These are phyloP conservation scores for Gobio occitaniae DNA, from an alignment of 2,797 vertebrate genomes.

Conservation along the genomic window DNA sequence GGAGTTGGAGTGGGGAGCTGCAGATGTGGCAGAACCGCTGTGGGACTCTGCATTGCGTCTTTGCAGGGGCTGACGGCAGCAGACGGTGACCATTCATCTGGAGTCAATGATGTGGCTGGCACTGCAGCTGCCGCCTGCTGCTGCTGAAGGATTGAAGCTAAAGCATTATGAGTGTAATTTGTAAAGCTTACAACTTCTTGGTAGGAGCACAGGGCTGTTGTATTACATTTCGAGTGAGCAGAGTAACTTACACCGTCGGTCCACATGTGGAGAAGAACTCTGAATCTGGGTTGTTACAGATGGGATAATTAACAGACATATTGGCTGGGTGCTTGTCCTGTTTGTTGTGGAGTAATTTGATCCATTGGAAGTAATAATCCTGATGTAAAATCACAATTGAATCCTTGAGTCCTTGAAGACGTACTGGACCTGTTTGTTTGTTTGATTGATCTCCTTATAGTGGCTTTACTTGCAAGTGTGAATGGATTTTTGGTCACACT, in stretches of 20 bases:
- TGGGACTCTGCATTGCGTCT: constrained; percentile 48
- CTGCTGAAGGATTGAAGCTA: constrained; percentile 22
- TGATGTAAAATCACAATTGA: constrained; percentile 2
- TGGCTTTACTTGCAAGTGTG: background rate
- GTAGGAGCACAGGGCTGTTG: constrained; percentile 2
- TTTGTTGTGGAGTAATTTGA: constrained; percentile 2
- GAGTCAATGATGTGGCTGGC: constrained; percentile 38
- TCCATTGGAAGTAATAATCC: background rate
- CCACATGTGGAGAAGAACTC: background rate
- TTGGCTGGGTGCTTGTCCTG: background rate
- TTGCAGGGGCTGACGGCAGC: constrained; percentile 33
- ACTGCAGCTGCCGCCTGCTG: constrained; percentile 21
- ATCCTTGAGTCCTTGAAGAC: background rate
- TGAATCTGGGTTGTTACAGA: constrained; percentile 8
- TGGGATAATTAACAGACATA: constrained; percentile 16
- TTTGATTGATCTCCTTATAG: background rate
- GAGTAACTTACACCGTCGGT: background rate
- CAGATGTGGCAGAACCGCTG: constrained; percentile 6
- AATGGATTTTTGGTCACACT: background rate
- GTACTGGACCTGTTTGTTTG: constrained; percentile 20
- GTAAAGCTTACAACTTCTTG: background rate
- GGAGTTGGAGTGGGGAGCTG: constrained; percentile 46
- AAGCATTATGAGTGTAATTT: constrained; percentile 31
- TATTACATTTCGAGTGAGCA: background rate
- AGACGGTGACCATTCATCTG: constrained; percentile 40